These are phyloP conservation scores for Triplophysa siluroides DNA, from an alignment of 2,113 vertebrate species.

Conservation along the genomic window DNA sequence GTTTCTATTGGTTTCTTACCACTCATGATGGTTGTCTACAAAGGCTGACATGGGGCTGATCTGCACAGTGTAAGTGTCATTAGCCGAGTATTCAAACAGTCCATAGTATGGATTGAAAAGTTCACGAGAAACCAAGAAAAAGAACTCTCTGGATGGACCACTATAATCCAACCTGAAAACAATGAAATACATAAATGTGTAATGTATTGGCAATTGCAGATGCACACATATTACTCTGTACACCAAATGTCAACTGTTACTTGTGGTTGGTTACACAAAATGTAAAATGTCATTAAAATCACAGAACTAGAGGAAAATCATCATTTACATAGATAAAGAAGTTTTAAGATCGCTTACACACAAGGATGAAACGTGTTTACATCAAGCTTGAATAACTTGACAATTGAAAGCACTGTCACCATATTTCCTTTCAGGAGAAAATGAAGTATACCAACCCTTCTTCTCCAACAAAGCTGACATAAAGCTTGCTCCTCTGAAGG, in stretches of 20 bases:
- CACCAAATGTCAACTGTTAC: background rate
- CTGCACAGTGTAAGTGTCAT: conserved; percentile 98
- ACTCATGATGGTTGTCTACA: conserved; percentile 99
- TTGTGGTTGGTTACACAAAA: background rate
- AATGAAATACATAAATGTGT: conserved; percentile 5
- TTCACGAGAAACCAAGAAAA: conserved; percentile 97
- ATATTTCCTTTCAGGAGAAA: background rate
- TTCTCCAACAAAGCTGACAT: conserved; percentile 96
- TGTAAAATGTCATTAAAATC: background rate
- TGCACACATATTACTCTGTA: background rate
- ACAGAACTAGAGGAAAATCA: background rate
- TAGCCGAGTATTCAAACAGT: conserved; percentile 98
- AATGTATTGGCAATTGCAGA: background rate
- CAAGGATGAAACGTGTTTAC: no score
- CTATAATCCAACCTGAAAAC: conserved; percentile 92
- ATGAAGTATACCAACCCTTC: conserved; percentile 85
- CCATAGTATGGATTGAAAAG: conserved; percentile 99
- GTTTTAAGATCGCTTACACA: no score
- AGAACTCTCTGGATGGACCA: conserved; percentile 96
- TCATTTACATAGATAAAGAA: background rate
- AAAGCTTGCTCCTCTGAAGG: conserved; percentile 95
- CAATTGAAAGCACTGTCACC: no score
- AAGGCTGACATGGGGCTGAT: conserved; percentile 99
- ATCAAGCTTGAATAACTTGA: no score
- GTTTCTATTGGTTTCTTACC: conserved; percentile 60